These are phyloP conservation scores for Gymnosoma rotundatum DNA, from an alignment of 2,888 invertebrate genomes.

Conservation along the genomic window DNA sequence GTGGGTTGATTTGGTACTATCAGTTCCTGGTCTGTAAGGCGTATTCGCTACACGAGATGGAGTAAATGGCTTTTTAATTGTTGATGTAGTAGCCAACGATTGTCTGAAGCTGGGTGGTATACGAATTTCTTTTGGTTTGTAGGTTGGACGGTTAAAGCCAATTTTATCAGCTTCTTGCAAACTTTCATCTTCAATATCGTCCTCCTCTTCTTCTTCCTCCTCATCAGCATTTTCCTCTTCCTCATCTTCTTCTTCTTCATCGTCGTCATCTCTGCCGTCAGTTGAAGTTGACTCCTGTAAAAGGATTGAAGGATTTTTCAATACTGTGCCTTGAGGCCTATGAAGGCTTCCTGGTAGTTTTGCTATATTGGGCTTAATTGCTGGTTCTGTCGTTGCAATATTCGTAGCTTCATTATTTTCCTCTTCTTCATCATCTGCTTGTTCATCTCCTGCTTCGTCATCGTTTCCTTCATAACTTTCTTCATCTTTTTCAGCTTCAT, in stretches of 20 bases:
- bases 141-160: constrained; percentile 56
- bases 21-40: constrained; percentile 30
- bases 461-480: constrained; percentile 69
- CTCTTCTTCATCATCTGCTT: constrained; percentile 66
- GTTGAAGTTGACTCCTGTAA: constrained; percentile 47
- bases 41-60: constrained; percentile 43
- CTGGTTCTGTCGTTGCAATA: background rate
- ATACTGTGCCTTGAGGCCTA: constrained; percentile 59
- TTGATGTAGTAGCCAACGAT: constrained; percentile 57
- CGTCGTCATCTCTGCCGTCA: constrained; percentile 40
- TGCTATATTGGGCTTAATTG: constrained; percentile 36
- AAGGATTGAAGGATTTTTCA: constrained; percentile 55
- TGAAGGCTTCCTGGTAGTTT: constrained; percentile 59
- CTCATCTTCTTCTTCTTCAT: constrained; percentile 44
- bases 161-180: constrained; percentile 45
- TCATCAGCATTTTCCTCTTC: constrained; percentile 68
- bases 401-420: background rate
- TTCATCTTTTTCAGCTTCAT: constrained; percentile 68
- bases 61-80: constrained; percentile 36
- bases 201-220: constrained; percentile 70
- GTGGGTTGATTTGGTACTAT: constrained; percentile 28
- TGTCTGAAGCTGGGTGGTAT: constrained; percentile 73
- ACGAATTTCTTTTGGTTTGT: constrained; percentile 73
- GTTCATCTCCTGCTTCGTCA: constrained; percentile 63
- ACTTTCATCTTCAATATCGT: constrained; percentile 66